These are phyloP conservation scores for Melanaphis sacchari DNA, from an alignment of 1,140 invertebrate genomes.

Conservation along the genomic window DNA sequence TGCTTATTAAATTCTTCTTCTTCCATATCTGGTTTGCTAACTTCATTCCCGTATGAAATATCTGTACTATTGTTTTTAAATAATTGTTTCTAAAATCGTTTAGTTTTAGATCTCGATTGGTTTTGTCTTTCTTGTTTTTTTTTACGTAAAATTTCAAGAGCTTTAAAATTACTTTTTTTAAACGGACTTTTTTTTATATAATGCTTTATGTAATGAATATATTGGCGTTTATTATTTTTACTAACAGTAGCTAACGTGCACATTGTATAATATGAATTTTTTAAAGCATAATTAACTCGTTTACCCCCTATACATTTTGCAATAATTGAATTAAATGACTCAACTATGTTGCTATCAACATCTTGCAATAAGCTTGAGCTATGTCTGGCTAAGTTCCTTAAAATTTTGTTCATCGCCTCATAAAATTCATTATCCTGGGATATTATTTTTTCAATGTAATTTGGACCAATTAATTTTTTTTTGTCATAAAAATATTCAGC, in stretches of 20 bases:
- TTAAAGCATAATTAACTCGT: background rate
- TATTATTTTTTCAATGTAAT: background rate
- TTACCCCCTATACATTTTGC: background rate
- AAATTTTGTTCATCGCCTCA: background rate
- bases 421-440: background rate
- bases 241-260: background rate
- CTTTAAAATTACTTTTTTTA: background rate
- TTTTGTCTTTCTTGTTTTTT: background rate
- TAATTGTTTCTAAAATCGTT: background rate
- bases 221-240: background rate
- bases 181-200: background rate
- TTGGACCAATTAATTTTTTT: background rate
- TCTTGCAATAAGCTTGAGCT: background rate
- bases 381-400: background rate
- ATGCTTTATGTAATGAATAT: slow-evolving; percentile 7
- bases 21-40: background rate
- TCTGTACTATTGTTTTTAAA: background rate
- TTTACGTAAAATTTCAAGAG: background rate
- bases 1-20: background rate
- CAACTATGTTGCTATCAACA: background rate
- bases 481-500: background rate
- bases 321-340: background rate
- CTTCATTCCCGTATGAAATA: background rate
- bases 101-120: background rate
- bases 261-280: background rate